Evolutionary conservation across 2,113 vertebrate genomes (phyloP), one percentile per base, ranked within the genome.

Genomic region (Tapirus terrestris): DNA sequence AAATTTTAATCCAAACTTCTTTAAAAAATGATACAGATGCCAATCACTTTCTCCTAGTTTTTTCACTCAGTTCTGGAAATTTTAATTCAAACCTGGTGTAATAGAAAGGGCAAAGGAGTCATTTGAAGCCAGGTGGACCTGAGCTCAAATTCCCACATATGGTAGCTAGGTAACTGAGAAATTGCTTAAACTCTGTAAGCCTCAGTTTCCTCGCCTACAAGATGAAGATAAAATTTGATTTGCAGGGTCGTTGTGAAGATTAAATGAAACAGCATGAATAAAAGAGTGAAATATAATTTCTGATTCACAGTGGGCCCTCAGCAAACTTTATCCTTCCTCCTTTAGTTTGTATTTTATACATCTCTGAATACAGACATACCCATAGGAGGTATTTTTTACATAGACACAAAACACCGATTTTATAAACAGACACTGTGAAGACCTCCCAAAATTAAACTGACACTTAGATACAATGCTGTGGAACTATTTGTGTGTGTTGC

Each of bases 391-490:
- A 25, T 39, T 63, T 86, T 81, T 76, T 39, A 63, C 8, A 20
- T 2, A 75, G 23, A 60, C 68, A 68, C 39, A 60, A 90, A 77
- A 23, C 48, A 63, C 23, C 31, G 43, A 65, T 79, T 97, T 77
- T 81, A 83, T 61, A 82, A 92, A 67, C 27, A 83, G 10, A 61
- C 14, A 36, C 53, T 20, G 7, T 61, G 36, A 92, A 89, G 31
- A 91, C 63, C 33, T 85, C 79, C 39, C 48, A 36, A 95, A 95
- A 81, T 84, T 79, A 95, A 93, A 65, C 36, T 27, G 39, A 51
- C 90, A 68, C 29, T 89, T 84, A 89, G 83, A 65, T 45, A 84
- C 79, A 92, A 60, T 85, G 81, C 63, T 82, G n/a, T 85, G 60
- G 56, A 60, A 53, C 51, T 79, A 77, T 92, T 82, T 88, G 67